These are phyloP conservation scores for Phytoseiulus persimilis DNA, from an alignment of 2,888 invertebrate genomes.

Conservation along the genomic window DNA sequence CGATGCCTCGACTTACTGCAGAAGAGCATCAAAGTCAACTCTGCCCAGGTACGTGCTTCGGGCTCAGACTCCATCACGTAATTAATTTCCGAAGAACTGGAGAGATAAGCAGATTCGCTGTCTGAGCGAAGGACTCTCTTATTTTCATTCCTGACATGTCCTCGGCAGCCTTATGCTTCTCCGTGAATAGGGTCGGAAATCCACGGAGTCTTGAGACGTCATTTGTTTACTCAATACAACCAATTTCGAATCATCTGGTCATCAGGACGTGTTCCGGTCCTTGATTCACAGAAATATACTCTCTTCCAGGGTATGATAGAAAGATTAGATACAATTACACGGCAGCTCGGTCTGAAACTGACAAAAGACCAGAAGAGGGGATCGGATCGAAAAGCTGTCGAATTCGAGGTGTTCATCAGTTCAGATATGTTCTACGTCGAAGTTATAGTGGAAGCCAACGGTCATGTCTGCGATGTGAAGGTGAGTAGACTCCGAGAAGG, in stretches of 20 bases:
- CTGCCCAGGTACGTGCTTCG: conserved; percentile 33
- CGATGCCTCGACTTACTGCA: conserved; percentile 83
- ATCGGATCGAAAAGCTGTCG: conserved; percentile 67
- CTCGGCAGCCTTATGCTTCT: no score
- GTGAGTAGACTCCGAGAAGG: no score
- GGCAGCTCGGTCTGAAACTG: conserved; percentile 56
- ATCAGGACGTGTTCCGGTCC: no score
- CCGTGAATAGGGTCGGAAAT: no score
- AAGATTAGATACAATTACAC: conserved; percentile 75
- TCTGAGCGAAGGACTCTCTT: no score
- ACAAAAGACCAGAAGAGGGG: conserved; percentile 24
- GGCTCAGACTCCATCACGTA: no score
- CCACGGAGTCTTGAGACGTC: no score
- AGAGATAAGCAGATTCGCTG: no score
- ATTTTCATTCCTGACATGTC: no score
- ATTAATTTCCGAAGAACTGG: no score
- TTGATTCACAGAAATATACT: no score
- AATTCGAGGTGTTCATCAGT: conserved; percentile 75
- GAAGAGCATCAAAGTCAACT: conserved; percentile 68
- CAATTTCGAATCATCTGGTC: not conserved
- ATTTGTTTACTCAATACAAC: not conserved
- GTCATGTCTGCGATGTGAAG: conserved; percentile 76
- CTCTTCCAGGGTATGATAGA: conserved; percentile 76
- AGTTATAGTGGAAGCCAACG: conserved; percentile 72
- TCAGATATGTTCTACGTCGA: conserved; percentile 95